Percentiles rank a stretch among this genome's conserved stretches.
Conservation (phyloP, 2,888 invertebrate genomes). For the Epinotia ramella region DNA sequence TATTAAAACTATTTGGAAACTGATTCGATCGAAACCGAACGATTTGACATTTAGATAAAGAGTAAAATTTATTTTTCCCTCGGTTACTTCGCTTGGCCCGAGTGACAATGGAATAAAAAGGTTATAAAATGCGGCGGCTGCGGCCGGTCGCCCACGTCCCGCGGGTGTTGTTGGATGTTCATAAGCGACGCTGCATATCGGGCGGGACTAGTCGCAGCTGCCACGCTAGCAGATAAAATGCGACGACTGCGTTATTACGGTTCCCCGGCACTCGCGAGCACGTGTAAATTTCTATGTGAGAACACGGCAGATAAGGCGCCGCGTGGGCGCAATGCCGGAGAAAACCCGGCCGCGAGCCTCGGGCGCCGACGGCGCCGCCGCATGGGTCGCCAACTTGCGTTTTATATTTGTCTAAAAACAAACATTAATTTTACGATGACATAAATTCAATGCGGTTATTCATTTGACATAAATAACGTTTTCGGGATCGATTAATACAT, state of each 20-base stretch:
- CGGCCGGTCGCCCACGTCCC: conserved; percentile 78
- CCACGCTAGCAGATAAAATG: conserved; percentile 76
- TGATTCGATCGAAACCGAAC: conserved; percentile 84
- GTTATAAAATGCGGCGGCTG: conserved; percentile 82
- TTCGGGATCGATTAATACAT: conserved; percentile 60
- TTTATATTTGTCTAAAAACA: conserved; percentile 56
- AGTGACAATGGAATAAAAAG: conserved; percentile 85
- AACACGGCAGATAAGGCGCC: conserved; percentile 75
- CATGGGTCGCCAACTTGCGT: conserved; percentile 59
- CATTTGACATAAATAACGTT: conserved; percentile 62
- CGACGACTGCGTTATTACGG: conserved; percentile 78
- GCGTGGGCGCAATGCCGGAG: conserved; percentile 69
- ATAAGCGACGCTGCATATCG: conserved; percentile 66
- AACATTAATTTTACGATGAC: conserved; percentile 50
- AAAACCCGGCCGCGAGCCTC: conserved; percentile 66
- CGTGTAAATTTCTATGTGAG: conserved; percentile 83
- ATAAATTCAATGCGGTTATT: conserved; percentile 58
- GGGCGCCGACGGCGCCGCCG: conserved; percentile 56
- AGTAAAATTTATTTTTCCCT: conserved; percentile 83
- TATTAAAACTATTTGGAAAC: conserved; percentile 85
- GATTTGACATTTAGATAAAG: conserved; percentile 86
- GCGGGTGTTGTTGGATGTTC: conserved; percentile 73
- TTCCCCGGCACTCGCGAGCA: conserved; percentile 73
- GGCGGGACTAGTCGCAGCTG: conserved; percentile 63
- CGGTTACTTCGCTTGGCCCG: conserved; percentile 71